These are phyloP conservation scores for Diglossa cyanea DNA, from an alignment of 2,797 vertebrate species.

Conservation along the genomic window DNA sequence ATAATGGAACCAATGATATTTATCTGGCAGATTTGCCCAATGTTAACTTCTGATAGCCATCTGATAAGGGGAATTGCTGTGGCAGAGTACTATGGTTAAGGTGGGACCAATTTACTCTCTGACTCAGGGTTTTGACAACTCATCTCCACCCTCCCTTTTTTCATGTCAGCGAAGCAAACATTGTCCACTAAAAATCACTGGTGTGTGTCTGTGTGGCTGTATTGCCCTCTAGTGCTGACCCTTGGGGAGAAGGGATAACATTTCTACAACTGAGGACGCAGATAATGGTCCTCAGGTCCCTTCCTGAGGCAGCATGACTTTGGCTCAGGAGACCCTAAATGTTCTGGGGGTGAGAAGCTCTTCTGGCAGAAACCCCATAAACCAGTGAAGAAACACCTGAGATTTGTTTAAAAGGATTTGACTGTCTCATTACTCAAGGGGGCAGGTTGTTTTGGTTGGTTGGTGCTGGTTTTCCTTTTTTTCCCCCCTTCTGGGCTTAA, in stretches of 20 bases:
- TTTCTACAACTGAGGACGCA: not conserved
- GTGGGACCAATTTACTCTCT: slow-evolving; percentile 29
- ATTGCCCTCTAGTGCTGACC: slow-evolving; percentile 67
- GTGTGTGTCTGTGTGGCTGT: not conserved
- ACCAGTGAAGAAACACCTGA: not conserved
- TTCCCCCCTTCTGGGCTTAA: not conserved
- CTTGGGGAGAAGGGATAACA: not conserved
- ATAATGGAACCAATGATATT: slow-evolving; percentile 36
- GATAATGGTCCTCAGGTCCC: not conserved
- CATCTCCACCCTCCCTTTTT: slow-evolving; percentile 33
- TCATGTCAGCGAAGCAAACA: not conserved
- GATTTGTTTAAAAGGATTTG: not conserved
- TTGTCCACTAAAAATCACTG: not conserved
- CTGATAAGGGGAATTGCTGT: slow-evolving; percentile 29
- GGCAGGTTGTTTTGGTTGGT: not conserved
- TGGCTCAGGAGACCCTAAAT: not conserved
- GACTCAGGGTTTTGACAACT: slow-evolving; percentile 33
- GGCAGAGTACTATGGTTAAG: slow-evolving; percentile 33
- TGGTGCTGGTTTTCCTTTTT: not conserved
- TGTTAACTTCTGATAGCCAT: slow-evolving; percentile 35
- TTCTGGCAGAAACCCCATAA: not conserved
- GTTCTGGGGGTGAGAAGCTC: not conserved
- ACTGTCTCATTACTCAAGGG: not conserved
- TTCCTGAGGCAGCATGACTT: fast-evolving
- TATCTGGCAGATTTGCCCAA: slow-evolving; percentile 6